Evolutionary conservation across 37 sponge, comb jelly and placozoan species (phyloP).

Genomic region (Beroe ovata): DNA sequence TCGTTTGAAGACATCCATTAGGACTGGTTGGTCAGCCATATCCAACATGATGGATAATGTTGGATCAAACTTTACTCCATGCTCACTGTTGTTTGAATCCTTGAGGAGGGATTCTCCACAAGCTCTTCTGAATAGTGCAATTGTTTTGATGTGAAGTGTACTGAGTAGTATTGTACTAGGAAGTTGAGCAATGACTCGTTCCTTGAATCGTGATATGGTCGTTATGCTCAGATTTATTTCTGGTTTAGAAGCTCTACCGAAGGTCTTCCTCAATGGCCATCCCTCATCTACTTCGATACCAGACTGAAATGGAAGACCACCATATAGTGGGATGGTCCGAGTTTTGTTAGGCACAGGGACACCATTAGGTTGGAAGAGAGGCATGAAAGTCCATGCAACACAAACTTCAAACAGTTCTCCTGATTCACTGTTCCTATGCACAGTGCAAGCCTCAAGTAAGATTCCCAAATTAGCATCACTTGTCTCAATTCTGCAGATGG

Average conservation of each 20-base stretch:
- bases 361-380: constrained; percentile 44
- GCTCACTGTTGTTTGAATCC: neutral
- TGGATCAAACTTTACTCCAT: constrained; percentile 28
- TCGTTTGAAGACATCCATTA: constrained; percentile 54
- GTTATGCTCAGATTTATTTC: constrained; percentile 29
- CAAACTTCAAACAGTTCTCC: constrained; percentile 32
- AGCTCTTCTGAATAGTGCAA: constrained; percentile 18
- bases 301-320: constrained; percentile 29
- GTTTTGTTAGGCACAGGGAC: constrained; percentile 56
- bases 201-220: constrained; percentile 55
- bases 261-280: constrained; percentile 4
- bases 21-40: constrained; percentile 64
- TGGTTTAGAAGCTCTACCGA: constrained; percentile 36
- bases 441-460: constrained; percentile 44
- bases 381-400: constrained; percentile 37
- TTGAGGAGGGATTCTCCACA: constrained; percentile 27
- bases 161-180: constrained; percentile 28
- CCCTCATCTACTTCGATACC: constrained; percentile 24
- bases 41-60: constrained; percentile 49
- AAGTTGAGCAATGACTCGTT: neutral
- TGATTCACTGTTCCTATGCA: neutral
- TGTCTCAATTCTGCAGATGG: constrained; percentile 57
- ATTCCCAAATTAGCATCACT: constrained; percentile 62
- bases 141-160: constrained; percentile 41
- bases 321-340: constrained; percentile 7